Conservation (phyloP, 2,888 invertebrate species). For the Cataglyphis livida region DNA sequence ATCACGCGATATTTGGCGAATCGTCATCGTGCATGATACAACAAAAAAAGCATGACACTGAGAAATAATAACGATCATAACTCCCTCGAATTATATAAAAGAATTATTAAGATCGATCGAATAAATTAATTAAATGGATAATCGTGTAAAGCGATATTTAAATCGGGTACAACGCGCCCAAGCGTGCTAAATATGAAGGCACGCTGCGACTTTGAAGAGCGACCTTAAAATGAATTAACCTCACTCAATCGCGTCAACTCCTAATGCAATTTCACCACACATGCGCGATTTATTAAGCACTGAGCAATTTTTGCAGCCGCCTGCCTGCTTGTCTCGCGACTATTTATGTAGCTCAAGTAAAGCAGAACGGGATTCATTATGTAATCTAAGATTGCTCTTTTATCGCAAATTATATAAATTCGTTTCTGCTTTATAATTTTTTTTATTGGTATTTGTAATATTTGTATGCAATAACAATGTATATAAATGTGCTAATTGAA, state of each 20-base stretch:
- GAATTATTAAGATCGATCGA: constrained; percentile 26
- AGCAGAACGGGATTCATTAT: constrained; percentile 20
- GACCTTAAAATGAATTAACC: constrained; percentile 75
- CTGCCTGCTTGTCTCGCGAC: constrained; percentile 6
- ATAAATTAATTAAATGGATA: constrained; percentile 50
- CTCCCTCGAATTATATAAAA: not conserved
- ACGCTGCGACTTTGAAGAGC: constrained; percentile 61
- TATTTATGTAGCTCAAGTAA: constrained; percentile 47
- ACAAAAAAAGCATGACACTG: not conserved
- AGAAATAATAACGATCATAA: constrained; percentile 4
- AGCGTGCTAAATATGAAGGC: constrained; percentile 54
- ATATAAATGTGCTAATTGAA: not conserved
- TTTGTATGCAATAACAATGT: not conserved
- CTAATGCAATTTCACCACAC: constrained; percentile 72
- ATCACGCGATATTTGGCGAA: constrained; percentile 5
- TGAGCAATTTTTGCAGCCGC: constrained; percentile 58
- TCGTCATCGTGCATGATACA: constrained; percentile 3
- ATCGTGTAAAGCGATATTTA: constrained; percentile 36
- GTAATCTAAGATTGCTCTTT: constrained; percentile 24
- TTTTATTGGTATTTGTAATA: not conserved
- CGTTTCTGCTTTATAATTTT: not conserved
- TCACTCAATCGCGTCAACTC: constrained; percentile 67
- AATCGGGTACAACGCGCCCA: constrained; percentile 6
- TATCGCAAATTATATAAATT: constrained; percentile 12
- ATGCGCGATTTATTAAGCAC: constrained; percentile 56